Base-by-base conservation (phyloP, 37 sponge, comb jelly and placozoan species). In the Spongilla lacustris region DNA sequence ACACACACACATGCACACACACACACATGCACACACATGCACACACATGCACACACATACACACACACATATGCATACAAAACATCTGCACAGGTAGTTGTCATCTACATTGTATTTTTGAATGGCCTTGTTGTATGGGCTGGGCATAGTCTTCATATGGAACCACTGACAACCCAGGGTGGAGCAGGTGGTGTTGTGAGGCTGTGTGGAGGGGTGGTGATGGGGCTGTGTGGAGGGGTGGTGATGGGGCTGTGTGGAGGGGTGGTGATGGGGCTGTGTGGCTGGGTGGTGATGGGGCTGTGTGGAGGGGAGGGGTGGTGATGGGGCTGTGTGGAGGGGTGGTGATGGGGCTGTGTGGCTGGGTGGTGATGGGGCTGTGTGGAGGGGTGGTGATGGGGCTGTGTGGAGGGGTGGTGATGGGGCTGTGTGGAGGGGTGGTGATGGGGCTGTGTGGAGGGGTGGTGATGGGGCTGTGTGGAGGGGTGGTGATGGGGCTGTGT, bases 21-120 rank as follows among this genome's bases (percentile, higher is more conserved):
- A 75, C 35, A 75, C 34, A 75, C 35, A 75, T 27, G 8, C 70
- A 69, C 10, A 69, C 70, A 69, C 10, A 69, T 8, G 8, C 10
- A 75, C 76, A 75, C 34, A 75, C 76, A 75, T 33, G 10, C 76
- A 75, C 34, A 33, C 76, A 75, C 34, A 75, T 11, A 75, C 8
- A 25, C 41, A 41, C 6, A 6, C 41, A 41, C 6, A 6, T 6
- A 41, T 41, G 6, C 41, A 41, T 41, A 41, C 41, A 41, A 6
- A 41, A 41, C 6, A 41, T 3, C 76, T 75, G 6, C 36, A 10
- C 9, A 2, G 6, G 33, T 75, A 13, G 76, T 11, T 33, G 30
- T 9, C 3, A 11, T 30, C 70, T 10, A 6, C 2, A 69, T 69
- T 69, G 70, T 10, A 8, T 5, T n/a, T n/a, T n/a, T n/a, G n/a